phyloP scores from a whole-genome alignment of 2,797 vertebrate species.

The Enteromius argenteus region DNA sequence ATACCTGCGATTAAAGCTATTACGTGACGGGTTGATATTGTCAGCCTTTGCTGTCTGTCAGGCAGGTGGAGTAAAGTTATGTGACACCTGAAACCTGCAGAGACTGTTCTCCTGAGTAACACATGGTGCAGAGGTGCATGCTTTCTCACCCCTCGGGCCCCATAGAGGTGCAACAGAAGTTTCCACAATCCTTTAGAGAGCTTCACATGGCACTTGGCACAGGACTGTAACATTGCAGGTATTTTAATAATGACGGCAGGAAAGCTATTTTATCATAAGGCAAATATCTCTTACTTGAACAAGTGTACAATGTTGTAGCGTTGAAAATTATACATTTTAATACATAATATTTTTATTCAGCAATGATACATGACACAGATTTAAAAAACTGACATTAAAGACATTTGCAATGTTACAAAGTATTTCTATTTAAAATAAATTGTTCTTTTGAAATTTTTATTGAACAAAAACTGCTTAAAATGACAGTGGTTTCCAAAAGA shows the following conservation, averaged over 20 bases:
- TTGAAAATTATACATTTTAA: background rate
- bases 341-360: background rate
- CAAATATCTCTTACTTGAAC: background rate
- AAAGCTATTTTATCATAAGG: background rate
- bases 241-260: background rate
- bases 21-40: background rate
- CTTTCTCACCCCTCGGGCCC: background rate
- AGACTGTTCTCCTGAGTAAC: background rate
- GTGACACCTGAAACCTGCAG: constrained; percentile 9
- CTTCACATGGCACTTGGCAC: background rate
- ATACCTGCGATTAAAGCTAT: constrained; percentile 34
- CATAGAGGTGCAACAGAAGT: background rate
- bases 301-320: background rate
- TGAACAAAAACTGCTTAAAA: background rate
- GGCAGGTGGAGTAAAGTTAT: background rate
- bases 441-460: background rate
- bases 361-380: background rate
- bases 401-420: background rate
- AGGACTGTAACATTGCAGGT: background rate
- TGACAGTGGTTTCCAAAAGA: background rate
- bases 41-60: background rate
- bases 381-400: background rate
- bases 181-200: background rate
- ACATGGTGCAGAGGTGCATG: background rate
- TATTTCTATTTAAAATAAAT: too few species aligned